Base-by-base conservation (phyloP, 2,797 vertebrate genomes). In the Mastacembelus armatus region DNA sequence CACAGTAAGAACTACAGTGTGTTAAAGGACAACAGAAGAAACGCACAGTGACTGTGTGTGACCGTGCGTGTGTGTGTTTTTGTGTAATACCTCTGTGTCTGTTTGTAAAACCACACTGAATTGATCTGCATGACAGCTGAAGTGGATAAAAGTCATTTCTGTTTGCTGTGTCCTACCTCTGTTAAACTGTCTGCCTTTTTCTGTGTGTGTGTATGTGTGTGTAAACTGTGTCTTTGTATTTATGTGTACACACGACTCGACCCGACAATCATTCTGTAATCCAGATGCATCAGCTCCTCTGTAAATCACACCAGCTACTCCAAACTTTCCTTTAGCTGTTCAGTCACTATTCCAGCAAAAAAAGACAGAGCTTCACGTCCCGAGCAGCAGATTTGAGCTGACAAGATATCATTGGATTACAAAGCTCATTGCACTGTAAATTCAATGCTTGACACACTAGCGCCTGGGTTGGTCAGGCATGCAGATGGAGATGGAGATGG, bases 371-470 rank as follows among this genome's bases (percentile, higher is more conserved):
- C 43, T 74, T 83, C 84, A 81, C 35, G 2, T 81, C 65, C 55
- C 1, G 10, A 76, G 52, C 65, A 64, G 74, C 69, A 77, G 74
- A 90, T 88, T 74, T 85, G 79, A 89, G 77, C 71, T 80, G 87
- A 86, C 85, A 88, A 71, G 84, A 89, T 89, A 90, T 91, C 82
- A 92, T 85, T 84, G 80, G 81, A 92, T 92, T 89, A 88, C 77
- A 84, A 86, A 89, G 70, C 83, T 88, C 84, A 92, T 90, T 90
- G 92, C 85, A 88, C 78, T 32, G 59, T 57, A 73, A 85, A 74
- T 86, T 86, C 81, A 80, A 73, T 51, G 45, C 77, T 83, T 87
- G 87, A 90, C 82, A 88, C 87, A 74, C 74, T 38, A 26, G 73
- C 39, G 45, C 22, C 54, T 61, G 56, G 81, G 56, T 81, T 81